Evolutionary conservation across 2,113 vertebrate species (phyloP).

Genomic region (Vimba vimba): DNA sequence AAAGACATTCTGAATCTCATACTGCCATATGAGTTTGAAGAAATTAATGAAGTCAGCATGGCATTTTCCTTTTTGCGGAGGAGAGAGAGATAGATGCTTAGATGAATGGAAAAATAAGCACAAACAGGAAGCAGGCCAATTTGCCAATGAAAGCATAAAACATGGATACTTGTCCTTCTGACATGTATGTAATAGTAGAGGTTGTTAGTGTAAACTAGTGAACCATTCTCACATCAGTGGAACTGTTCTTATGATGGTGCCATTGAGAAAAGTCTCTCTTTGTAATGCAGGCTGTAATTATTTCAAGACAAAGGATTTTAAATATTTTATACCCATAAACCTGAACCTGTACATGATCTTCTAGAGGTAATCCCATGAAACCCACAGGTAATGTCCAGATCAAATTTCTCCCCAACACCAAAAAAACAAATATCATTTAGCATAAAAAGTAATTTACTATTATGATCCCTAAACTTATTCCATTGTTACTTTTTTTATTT

Average conservation of each 20-base stretch:
- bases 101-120: conserved; percentile 13
- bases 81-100: conserved; percentile 5
- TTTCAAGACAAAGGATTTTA: conserved; percentile 3
- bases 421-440: neutral
- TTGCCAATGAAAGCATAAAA: neutral
- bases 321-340: neutral
- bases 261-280: conserved; percentile 2
- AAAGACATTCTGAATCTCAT: neutral
- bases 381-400: neutral
- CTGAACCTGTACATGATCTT: neutral
- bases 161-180: neutral
- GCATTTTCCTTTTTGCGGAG: neutral
- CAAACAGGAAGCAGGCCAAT: conserved; percentile 5
- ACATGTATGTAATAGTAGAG: neutral
- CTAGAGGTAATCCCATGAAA: neutral
- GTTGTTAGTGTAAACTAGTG: neutral
- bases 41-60: conserved; percentile 14
- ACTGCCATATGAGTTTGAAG: conserved; percentile 16
- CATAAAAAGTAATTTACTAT: too few species aligned
- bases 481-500: too few species aligned
- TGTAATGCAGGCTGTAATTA: neutral
- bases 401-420: neutral
- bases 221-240: neutral
- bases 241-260: neutral
- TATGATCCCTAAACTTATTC: too few species aligned